Base-by-base conservation (phyloP, 2,888 invertebrate species). In the Gnatocerus cornutus region DNA sequence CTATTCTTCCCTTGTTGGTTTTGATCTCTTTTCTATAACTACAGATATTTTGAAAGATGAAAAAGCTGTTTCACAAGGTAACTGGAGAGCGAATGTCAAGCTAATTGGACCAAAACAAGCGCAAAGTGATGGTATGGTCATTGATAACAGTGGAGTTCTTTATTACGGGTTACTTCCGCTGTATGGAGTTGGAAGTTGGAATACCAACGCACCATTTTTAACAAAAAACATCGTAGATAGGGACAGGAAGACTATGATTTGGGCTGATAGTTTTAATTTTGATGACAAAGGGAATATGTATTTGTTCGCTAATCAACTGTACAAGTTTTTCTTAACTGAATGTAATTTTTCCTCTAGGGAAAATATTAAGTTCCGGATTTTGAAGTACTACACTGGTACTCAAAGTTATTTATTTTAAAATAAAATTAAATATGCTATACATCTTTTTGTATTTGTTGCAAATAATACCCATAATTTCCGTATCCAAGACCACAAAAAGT, bases 151-250 rank as follows among this genome's bases (percentile, higher is more conserved):
- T 3, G 92, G 92, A 0, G 83, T 89, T 14, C 85, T 93, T 21
- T 92, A 90, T 83, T 92, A 87, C 80, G 91, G 92, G 14, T 85
- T 92, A 43, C 83, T 92, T 52, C 89, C 89, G 59, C 88, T 90
- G 78, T 89, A 92, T 72, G 90, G 91, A 1, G 88, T 93, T 53
- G 90, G 89, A n/a, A 89, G 88, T 83, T 92, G 92, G 91, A 90
- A 92, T 80, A 88, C 88, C 0, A 86, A 87, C 21, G 78, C 85
- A 63, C 84, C 87, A 50, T 89, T 90, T 77, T 85, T 85, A 41
- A 85, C 84, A 64, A 89, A 80, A 1, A 56, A 72, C 62, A 74
- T 81, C 29, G 53, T 82, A 7, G 89, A 90, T 14, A 86, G 89
- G 71, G 90, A 92, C 81, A 87, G 88, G 55, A 86, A 87, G 67